These are phyloP conservation scores for Asbolus verrucosus DNA, from an alignment of 1,140 invertebrate genomes.

Conservation along the genomic window DNA sequence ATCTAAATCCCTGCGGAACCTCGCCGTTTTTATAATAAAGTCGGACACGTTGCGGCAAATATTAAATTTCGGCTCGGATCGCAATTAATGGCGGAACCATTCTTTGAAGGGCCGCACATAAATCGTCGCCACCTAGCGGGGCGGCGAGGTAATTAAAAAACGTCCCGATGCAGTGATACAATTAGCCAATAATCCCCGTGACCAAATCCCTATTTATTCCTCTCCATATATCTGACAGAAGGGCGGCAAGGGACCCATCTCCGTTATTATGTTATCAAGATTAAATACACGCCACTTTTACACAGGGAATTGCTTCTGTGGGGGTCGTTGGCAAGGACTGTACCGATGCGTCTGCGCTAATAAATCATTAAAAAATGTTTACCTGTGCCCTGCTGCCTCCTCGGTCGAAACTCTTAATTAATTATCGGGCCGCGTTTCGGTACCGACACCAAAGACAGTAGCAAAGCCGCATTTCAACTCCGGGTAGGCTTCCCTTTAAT, in stretches of 20 bases:
- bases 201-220: constrained; percentile 61
- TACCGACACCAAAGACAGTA: neutral
- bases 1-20: constrained; percentile 25
- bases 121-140: constrained; percentile 37
- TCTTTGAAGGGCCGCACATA: constrained; percentile 9
- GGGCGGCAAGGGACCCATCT: constrained; percentile 59
- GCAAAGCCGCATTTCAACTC: neutral
- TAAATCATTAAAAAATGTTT: constrained; percentile 25
- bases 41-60: constrained; percentile 15
- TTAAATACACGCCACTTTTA: constrained; percentile 54
- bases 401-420: neutral
- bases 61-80: constrained; percentile 21
- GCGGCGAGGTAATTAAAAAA: constrained; percentile 43
- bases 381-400: constrained; percentile 9
- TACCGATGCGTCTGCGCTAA: neutral
- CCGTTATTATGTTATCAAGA: constrained; percentile 58
- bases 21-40: constrained; percentile 35
- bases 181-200: constrained; percentile 61
- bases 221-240: constrained; percentile 61
- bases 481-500: too few species aligned
- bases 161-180: constrained; percentile 46
- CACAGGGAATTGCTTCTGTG: constrained; percentile 46
- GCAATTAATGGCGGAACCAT: too few species aligned
- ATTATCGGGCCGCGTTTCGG: neutral
- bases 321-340: constrained; percentile 18